These are phyloP conservation scores for Ptychoptera contaminata DNA, from an alignment of 2,888 invertebrate genomes.

Conservation along the genomic window DNA sequence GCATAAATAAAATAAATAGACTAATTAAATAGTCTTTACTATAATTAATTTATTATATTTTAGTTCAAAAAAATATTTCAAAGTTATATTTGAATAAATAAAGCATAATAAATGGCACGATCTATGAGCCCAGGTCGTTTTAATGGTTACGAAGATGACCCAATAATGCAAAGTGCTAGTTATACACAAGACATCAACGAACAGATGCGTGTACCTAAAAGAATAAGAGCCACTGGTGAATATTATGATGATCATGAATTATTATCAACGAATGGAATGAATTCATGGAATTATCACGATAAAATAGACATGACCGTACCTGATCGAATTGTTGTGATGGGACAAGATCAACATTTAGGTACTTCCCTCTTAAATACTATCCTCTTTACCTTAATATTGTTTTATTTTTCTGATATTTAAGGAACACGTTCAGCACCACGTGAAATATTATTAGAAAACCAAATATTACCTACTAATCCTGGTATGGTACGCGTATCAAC, in stretches of 20 bases:
- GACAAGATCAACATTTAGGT: conserved; percentile 49
- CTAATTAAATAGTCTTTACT: too few relatives aligned
- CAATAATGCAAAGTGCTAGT: conserved; percentile 38
- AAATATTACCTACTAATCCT: conserved; percentile 53
- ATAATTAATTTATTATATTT: too few relatives aligned
- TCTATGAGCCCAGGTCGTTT: conserved; percentile 45
- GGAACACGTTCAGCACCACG: conserved; percentile 74
- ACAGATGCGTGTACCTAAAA: conserved; percentile 68
- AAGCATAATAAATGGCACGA: conserved; percentile 34
- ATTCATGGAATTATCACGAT: conserved; percentile 51
- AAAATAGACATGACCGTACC: conserved; percentile 87
- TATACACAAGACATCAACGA: conserved; percentile 64
- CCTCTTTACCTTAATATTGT: neutral
- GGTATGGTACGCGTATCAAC: conserved; percentile 63
- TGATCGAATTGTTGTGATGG: conserved; percentile 79
- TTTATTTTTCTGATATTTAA: conserved; percentile 18
- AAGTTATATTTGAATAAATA: too few relatives aligned
- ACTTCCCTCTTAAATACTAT: conserved; percentile 8
- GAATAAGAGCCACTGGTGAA: conserved; percentile 59
- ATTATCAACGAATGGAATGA: conserved; percentile 40
- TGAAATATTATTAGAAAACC: conserved; percentile 73
- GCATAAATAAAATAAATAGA: too few relatives aligned
- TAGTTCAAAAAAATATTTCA: too few relatives aligned
- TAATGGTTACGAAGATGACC: conserved; percentile 46
- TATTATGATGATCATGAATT: conserved; percentile 44